These are phyloP conservation scores for Sinocyclocheilus anophthalmus DNA, from an alignment of 2,113 vertebrate species.

Conservation along the genomic window DNA sequence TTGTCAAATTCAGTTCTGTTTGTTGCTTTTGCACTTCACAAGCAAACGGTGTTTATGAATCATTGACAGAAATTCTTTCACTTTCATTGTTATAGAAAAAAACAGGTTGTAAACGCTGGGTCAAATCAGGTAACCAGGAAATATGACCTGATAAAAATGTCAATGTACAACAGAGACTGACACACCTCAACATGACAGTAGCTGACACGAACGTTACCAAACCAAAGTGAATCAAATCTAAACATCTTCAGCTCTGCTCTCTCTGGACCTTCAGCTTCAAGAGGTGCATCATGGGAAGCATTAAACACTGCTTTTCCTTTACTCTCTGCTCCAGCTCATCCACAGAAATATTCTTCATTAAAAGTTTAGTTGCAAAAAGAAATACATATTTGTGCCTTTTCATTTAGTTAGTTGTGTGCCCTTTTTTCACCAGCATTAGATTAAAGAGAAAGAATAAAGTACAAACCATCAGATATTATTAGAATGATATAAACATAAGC, in stretches of 20 bases:
- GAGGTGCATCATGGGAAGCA: constrained; percentile 4
- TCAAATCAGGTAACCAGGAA: constrained; percentile 8
- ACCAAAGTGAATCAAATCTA: neutral
- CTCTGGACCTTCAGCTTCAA: neutral
- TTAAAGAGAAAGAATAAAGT: neutral
- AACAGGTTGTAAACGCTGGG: neutral
- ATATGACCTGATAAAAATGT: neutral
- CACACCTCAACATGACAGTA: neutral
- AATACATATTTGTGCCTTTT: neutral
- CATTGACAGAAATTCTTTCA: neutral
- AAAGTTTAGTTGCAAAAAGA: neutral
- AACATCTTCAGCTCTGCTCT: neutral
- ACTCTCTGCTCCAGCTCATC: neutral
- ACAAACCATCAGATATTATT: neutral
- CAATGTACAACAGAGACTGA: neutral
- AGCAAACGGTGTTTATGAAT: neutral
- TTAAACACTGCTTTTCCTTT: neutral
- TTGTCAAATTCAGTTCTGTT: neutral
- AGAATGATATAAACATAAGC: neutral
- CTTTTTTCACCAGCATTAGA: neutral
- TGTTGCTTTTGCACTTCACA: neutral
- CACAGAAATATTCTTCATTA: neutral
- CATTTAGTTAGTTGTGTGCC: neutral
- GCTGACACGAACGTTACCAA: neutral
- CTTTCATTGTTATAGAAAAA: neutral